These are phyloP conservation scores for Hippoglossus hippoglossus DNA, from an alignment of 2,797 vertebrate species.

Conservation along the genomic window DNA sequence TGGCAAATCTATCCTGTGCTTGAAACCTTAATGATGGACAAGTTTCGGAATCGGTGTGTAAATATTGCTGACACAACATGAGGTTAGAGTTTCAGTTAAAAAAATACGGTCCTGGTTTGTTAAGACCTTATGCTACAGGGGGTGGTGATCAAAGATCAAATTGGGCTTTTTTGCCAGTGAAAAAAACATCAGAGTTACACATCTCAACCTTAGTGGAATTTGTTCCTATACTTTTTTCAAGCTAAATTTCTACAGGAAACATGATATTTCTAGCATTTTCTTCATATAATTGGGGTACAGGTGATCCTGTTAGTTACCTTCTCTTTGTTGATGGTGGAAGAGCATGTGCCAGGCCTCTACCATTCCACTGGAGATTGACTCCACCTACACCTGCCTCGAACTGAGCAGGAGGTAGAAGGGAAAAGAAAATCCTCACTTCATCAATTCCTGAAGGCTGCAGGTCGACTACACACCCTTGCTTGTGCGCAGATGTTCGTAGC, in stretches of 20 bases:
- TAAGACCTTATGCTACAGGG: too few relatives aligned
- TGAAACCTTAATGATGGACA: too few relatives aligned
- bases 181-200: neutral
- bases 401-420: constrained; percentile 12
- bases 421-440: constrained; percentile 42
- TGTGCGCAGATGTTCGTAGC: constrained; percentile 22
- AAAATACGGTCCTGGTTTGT: too few relatives aligned
- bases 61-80: too few relatives aligned
- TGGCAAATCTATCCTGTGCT: too few relatives aligned
- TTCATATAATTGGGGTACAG: neutral
- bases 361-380: constrained; percentile 14
- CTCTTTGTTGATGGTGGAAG: neutral
- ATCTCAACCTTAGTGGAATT: neutral
- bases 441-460: constrained; percentile 49
- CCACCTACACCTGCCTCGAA: constrained; percentile 19
- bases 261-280: neutral
- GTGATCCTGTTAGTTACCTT: neutral
- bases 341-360: neutral
- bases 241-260: neutral
- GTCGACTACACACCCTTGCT: constrained; percentile 28
- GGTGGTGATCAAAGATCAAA: too few relatives aligned
- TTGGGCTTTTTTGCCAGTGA: neutral
- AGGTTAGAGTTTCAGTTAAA: too few relatives aligned
- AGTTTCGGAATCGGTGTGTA: too few relatives aligned
- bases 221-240: neutral